Evolutionary conservation across 2,888 invertebrate genomes (phyloP).

Genomic region (Chromoteleia sp.): DNA sequence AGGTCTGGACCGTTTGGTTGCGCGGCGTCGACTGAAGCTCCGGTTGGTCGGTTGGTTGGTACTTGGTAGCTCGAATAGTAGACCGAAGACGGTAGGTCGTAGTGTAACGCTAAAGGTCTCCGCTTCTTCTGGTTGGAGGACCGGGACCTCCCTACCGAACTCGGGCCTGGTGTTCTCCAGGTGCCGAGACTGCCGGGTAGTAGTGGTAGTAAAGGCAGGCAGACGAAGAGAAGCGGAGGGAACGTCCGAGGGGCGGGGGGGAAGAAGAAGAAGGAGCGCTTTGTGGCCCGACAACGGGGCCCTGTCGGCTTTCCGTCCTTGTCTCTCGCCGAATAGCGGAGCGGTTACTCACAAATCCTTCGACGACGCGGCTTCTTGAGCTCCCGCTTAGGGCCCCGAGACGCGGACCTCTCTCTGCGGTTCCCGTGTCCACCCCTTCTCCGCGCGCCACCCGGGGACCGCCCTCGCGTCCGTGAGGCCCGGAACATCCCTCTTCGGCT

Average conservation of each 20-base stretch:
- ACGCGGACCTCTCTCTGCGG: conserved; percentile 66
- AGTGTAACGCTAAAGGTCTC: conserved; percentile 81
- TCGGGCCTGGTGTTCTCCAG: conserved; percentile 72
- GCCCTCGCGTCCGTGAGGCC: conserved; percentile 77
- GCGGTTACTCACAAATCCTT: conserved; percentile 83
- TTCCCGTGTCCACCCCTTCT: conserved; percentile 70
- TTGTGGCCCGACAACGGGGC: conserved; percentile 76
- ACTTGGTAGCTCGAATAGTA: conserved; percentile 84
- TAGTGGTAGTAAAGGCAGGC: conserved; percentile 66
- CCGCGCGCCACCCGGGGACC: conserved; percentile 73
- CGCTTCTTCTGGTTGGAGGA: conserved; percentile 84
- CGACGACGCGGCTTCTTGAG: conserved; percentile 82
- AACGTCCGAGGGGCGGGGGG: conserved; percentile 38
- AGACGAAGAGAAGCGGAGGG: conserved; percentile 68
- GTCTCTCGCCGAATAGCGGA: conserved; percentile 82
- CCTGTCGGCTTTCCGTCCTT: conserved; percentile 74
- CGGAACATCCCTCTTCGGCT: conserved; percentile 79
- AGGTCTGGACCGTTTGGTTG: conserved; percentile 85
- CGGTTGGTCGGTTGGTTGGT: conserved; percentile 78
- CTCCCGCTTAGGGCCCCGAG: conserved; percentile 74
- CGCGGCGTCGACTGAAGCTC: conserved; percentile 84
- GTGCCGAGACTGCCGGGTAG: conserved; percentile 70
- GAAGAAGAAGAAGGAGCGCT: conserved; percentile 78
- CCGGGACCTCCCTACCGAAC: conserved; percentile 84
- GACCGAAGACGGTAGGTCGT: conserved; percentile 84